Evolutionary conservation across 2,113 vertebrate genomes (phyloP).

Genomic region (Rhinoptilus africanus): DNA sequence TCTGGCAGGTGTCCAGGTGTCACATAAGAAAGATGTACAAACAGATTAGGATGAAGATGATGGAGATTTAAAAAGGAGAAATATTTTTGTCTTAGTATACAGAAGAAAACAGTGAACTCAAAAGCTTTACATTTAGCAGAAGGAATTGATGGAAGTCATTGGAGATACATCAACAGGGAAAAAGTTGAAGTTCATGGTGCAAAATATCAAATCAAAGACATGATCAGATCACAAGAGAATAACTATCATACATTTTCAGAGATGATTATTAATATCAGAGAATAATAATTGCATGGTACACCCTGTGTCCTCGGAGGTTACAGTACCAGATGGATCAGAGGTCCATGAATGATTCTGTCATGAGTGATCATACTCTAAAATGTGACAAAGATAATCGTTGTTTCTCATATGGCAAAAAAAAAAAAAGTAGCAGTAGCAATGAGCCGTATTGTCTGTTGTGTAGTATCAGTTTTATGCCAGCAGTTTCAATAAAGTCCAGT

Average conservation of each 20-base stretch:
- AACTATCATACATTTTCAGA: neutral
- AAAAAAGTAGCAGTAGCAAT: neutral
- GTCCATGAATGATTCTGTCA: neutral
- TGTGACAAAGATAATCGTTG: rapidly evolving
- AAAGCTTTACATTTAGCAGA: neutral
- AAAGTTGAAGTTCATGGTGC: neutral
- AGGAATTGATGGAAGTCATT: neutral
- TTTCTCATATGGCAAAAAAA: neutral
- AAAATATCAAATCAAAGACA: neutral
- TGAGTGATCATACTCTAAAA: neutral
- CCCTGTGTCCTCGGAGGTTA: neutral
- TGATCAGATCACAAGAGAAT: neutral
- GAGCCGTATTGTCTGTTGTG: neutral
- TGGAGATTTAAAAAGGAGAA: neutral
- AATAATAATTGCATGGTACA: neutral
- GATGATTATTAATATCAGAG: neutral
- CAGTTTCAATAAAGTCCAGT: neutral
- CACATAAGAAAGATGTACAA: neutral
- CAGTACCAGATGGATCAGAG: neutral
- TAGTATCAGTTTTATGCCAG: neutral
- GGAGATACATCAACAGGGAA: neutral
- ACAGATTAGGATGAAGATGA: neutral
- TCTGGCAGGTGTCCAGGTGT: neutral
- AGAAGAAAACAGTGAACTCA: neutral
- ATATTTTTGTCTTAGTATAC: rapidly evolving